Conservation (phyloP, 2,797 vertebrate species). For the Enteromius paludinosus region DNA sequence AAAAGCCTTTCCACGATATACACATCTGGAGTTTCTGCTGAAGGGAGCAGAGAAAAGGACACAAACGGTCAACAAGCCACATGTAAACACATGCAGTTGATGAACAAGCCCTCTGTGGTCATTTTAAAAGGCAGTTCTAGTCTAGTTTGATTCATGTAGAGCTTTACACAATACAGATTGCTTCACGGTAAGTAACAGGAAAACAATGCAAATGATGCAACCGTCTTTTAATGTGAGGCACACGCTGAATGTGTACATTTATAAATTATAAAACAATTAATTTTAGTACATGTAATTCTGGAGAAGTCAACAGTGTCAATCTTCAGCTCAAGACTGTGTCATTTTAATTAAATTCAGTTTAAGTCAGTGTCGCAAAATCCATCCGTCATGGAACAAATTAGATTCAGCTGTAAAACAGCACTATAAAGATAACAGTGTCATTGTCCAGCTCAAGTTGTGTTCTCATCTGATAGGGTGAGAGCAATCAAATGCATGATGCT, state of each 20-base stretch:
- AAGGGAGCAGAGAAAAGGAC: slow-evolving; percentile 26
- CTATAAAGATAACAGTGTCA: background rate
- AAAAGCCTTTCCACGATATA: slow-evolving; percentile 95
- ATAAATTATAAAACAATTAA: background rate
- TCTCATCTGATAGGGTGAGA: background rate
- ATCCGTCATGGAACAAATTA: background rate
- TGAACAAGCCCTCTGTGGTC: background rate
- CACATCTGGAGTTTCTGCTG: slow-evolving; percentile 87
- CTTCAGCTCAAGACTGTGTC: background rate
- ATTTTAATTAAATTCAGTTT: background rate
- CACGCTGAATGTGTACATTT: too few relatives aligned
- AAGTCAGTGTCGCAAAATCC: background rate
- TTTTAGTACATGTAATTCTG: background rate
- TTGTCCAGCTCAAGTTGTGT: background rate
- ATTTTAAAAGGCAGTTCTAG: background rate
- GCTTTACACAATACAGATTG: background rate
- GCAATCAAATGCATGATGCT: background rate
- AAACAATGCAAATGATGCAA: background rate
- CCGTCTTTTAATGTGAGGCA: background rate
- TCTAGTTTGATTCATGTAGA: background rate
- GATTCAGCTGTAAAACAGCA: background rate
- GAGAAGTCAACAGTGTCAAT: background rate
- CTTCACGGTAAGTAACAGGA: background rate
- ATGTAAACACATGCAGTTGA: background rate
- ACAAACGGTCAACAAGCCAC: background rate